phyloP scores from a whole-genome alignment of 2,113 vertebrate genomes.

The Lampris incognitus region DNA sequence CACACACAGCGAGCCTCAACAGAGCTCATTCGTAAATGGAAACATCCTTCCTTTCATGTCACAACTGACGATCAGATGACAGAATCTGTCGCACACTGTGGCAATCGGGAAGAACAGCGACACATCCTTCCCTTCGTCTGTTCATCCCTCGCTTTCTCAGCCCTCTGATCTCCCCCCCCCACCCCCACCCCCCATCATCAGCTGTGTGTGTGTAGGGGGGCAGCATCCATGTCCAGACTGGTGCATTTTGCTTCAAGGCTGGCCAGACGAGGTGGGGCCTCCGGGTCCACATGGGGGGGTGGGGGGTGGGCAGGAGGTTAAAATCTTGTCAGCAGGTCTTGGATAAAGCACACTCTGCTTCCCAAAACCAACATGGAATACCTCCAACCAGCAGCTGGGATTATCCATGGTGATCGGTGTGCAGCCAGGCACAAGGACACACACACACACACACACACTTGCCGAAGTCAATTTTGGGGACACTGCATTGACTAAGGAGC shows the following conservation, averaged over 20 bases:
- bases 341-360: background rate
- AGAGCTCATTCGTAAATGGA: constrained; percentile 12
- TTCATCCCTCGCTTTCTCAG: constrained; percentile 21
- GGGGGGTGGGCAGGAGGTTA: constrained; percentile 22
- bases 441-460: constrained; percentile 15
- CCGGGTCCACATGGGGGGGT: constrained; percentile 10
- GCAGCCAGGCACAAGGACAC: background rate
- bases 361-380: constrained; percentile 20
- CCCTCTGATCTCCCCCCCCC: background rate
- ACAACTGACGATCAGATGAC: constrained; percentile 8
- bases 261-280: background rate
- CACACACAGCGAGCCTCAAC: background rate
- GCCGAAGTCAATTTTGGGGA: background rate
- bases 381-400: constrained; percentile 35
- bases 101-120: constrained; percentile 42
- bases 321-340: background rate
- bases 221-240: background rate
- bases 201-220: too few species aligned
- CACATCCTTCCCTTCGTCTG: constrained; percentile 46
- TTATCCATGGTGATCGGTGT: background rate
- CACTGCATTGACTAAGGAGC: too few species aligned
- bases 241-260: background rate
- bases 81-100: background rate
- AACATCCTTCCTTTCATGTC: constrained; percentile 44
- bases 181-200: background rate